Percentiles rank a stretch among this genome's conserved stretches.
phyloP scores from a whole-genome alignment of 2,113 vertebrate genomes.

The Barnardius zonarius region DNA sequence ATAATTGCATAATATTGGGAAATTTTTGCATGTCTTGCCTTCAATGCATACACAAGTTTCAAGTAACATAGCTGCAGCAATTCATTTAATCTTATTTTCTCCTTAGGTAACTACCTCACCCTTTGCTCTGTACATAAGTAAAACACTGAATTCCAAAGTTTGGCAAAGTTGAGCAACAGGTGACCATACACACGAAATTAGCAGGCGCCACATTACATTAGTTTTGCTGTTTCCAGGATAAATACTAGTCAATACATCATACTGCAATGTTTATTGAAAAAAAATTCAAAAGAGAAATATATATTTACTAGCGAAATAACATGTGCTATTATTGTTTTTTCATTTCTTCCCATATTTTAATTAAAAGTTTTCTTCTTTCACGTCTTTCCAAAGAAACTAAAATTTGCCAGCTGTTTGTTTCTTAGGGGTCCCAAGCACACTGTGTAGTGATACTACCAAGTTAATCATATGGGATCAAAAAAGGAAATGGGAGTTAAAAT shows the following conservation, averaged over 20 bases:
- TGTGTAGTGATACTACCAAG: not conserved
- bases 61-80: constrained; percentile 17
- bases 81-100: not conserved
- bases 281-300: not conserved
- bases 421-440: not conserved
- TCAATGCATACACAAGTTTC: not conserved
- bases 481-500: not conserved
- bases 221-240: not conserved
- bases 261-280: not conserved
- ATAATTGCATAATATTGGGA: not conserved
- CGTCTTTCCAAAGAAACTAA: not conserved
- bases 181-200: not conserved
- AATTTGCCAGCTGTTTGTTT: not conserved
- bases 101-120: not conserved
- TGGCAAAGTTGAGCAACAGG: constrained; percentile 28
- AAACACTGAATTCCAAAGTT: constrained; percentile 3
- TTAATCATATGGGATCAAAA: not conserved
- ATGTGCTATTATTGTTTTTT: not conserved
- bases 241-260: not conserved
- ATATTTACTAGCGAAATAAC: constrained; percentile 4
- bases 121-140: not conserved
- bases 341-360: constrained; percentile 22
- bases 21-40: not conserved
- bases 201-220: constrained; percentile 5
- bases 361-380: not conserved